Evolutionary conservation across 2,888 invertebrate genomes (phyloP), one percentile per base, ranked within the genome.

Genomic region (Junonia oenone): DNA sequence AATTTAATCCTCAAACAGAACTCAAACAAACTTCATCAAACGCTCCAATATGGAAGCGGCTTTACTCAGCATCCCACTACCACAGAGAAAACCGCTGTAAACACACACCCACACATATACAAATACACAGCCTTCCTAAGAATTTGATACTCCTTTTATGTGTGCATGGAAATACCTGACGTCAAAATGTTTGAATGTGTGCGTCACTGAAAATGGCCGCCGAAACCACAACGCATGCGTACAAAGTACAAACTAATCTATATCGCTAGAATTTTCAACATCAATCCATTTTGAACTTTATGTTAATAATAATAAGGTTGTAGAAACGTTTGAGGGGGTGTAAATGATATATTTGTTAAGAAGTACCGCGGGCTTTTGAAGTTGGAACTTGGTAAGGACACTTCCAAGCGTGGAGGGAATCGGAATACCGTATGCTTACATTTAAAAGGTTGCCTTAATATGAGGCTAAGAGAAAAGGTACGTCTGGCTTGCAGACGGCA

Each of bases 181-280:
- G 56, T 67, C 55, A 63, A 55, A 58, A 62, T 58, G 54, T 13
- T 43, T 55, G 59, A 55, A 60, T 72, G 81, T 82, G 76, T 80
- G 74, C 38, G 79, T 73, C 68, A 71, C 81, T 79, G 83, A 83
- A 87, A 87, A 88, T 88, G 88, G 88, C 88, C 78, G 88, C 79
- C 84, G 58, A 38, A 26, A 38, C 45, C 45, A 57, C 38, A 46
- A 72, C 86, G 88, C 88, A 80, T 83, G 87, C 86, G 85, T 52
- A 47, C 15, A 6, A 19, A 9, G 33, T 26, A 61, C 57, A 59
- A 58, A 40, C 4, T 54, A 17, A 26, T 19, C 27, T 33, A 56
- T 17, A 8, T 48, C 61, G n/a, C 51, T 52, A 14, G 27, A 6
- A 43, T 37, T 33, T 27, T 33, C 26, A 4, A 26, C 4, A 11